phyloP scores from a whole-genome alignment of 2,888 invertebrate species.

The Odontothrips loti region DNA sequence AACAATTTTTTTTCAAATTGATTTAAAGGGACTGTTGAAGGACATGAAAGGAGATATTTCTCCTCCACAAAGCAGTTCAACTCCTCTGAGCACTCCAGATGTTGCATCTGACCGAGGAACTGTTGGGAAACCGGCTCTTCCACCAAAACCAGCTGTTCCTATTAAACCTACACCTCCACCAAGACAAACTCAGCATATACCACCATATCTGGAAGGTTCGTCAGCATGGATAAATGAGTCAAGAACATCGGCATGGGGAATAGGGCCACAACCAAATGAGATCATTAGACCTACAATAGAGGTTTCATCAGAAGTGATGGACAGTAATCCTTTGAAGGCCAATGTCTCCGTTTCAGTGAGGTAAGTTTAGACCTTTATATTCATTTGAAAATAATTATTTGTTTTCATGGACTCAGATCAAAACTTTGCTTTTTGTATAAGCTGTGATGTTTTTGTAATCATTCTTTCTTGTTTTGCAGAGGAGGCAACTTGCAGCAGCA shows the following conservation, averaged over 20 bases:
- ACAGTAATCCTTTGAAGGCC: background rate
- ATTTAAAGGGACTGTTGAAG: conserved; percentile 36
- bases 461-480: background rate
- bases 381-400: background rate
- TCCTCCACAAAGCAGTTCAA: conserved; percentile 60
- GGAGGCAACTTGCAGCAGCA: background rate
- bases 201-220: background rate
- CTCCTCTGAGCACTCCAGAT: conserved; percentile 54
- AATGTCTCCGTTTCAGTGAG: background rate
- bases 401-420: too few species aligned
- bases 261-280: background rate
- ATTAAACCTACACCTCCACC: conserved; percentile 49
- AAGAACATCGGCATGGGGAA: background rate
- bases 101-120: conserved; percentile 53
- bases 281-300: background rate
- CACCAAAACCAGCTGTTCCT: conserved; percentile 72
- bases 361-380: background rate
- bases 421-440: too few species aligned
- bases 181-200: background rate
- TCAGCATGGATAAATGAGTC: background rate
- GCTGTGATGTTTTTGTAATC: background rate
- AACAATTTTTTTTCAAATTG: background rate
- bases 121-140: conserved; percentile 69
- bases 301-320: background rate
- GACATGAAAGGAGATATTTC: conserved; percentile 43